Evolutionary conservation across 2,888 invertebrate species (phyloP).

Genomic region (Dryadula phaetusa): DNA sequence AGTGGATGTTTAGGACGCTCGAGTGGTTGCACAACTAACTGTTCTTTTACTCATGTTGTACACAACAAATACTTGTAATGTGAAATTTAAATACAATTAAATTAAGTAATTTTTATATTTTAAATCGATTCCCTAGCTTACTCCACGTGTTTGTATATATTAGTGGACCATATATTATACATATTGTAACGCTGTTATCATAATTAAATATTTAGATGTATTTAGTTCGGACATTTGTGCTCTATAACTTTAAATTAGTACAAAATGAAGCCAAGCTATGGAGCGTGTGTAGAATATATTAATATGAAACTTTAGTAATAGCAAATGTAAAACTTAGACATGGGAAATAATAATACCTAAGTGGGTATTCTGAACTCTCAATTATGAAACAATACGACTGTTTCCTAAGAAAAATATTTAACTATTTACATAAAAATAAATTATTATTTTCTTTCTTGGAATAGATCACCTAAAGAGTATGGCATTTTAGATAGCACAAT

Average conservation of each 20-base stretch:
- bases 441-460: no score
- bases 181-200: conserved; percentile 15
- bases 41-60: not conserved
- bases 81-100: conserved; percentile 1
- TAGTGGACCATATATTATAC: conserved; percentile 18
- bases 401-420: no score
- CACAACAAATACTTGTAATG: not conserved
- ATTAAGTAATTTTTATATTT: conserved; percentile 6
- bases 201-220: conserved; percentile 7
- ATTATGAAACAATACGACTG: no score
- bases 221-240: conserved; percentile 11
- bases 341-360: not conserved
- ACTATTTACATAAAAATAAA: not conserved
- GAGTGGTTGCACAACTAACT: conserved; percentile 22
- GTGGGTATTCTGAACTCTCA: not conserved
- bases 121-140: conserved; percentile 4
- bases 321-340: conserved; percentile 12
- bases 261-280: conserved; percentile 10
- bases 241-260: conserved; percentile 3
- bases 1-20: conserved; percentile 20
- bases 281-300: not conserved
- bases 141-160: conserved; percentile 18
- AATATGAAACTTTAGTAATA: conserved; percentile 1
- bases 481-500: no score
- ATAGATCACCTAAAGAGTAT: no score